phyloP scores from a whole-genome alignment of 2,797 vertebrate genomes.

The Enteromius thamalakanensis region DNA sequence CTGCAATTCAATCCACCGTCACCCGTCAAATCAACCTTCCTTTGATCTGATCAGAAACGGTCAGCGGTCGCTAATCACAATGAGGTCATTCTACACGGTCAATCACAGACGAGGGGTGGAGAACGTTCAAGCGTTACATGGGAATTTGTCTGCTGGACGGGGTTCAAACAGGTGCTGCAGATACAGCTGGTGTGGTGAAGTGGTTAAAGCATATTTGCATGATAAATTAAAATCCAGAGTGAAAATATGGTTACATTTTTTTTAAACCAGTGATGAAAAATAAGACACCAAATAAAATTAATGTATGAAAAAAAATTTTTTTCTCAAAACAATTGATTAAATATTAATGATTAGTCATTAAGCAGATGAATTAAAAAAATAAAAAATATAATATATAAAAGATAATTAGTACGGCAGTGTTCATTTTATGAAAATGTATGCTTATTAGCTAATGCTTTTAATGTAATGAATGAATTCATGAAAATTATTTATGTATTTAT shows the following conservation, averaged over 20 bases:
- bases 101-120: not conserved
- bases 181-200: not conserved
- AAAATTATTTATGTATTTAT: not conserved
- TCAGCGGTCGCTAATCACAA: conserved; percentile 13
- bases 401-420: not conserved
- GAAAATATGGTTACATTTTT: not conserved
- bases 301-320: not conserved
- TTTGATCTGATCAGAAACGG: conserved; percentile 21
- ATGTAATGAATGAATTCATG: not conserved
- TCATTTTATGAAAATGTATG: not conserved
- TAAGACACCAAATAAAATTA: not conserved
- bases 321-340: not conserved
- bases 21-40: not conserved
- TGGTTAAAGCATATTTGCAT: not conserved
- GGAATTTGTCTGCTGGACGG: conserved; percentile 11
- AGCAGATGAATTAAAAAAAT: too few species aligned
- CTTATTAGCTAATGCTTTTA: not conserved
- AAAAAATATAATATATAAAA: too few species aligned
- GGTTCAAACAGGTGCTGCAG: conserved; percentile 19
- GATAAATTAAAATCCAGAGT: not conserved
- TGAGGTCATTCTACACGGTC: not conserved
- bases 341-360: not conserved
- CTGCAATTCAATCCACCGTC: not conserved
- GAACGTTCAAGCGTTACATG: conserved; percentile 5
- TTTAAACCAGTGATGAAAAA: not conserved